phyloP scores from a whole-genome alignment of 2,797 vertebrate genomes.

The Notoglanidium macrostoma region DNA sequence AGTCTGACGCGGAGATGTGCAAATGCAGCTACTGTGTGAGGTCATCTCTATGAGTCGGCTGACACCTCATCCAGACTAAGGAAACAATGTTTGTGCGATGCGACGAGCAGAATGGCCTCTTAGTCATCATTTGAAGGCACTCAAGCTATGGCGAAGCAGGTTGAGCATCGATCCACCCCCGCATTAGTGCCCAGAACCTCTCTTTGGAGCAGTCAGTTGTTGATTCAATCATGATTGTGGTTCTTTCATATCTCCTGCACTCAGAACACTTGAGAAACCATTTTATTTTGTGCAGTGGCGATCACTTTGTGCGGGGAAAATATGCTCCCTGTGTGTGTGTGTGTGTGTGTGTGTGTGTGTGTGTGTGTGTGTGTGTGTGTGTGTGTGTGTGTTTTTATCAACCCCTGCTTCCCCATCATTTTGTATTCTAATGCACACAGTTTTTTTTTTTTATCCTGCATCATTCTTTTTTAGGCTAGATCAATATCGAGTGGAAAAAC shows the following conservation, averaged over 20 bases:
- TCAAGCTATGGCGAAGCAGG: constrained; percentile 51
- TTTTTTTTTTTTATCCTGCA: constrained; percentile 31
- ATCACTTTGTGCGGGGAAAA: constrained; percentile 17
- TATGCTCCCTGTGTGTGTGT: not conserved
- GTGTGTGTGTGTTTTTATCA: not conserved
- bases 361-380: no score
- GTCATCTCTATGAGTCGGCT: constrained; percentile 43
- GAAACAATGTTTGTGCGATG: constrained; percentile 51
- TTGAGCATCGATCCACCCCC: constrained; percentile 49
- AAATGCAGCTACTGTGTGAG: constrained; percentile 28
- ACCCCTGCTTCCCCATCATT: constrained; percentile 1
- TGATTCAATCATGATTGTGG: constrained; percentile 48
- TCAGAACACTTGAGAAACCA: constrained; percentile 42
- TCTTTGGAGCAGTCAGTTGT: constrained; percentile 45
- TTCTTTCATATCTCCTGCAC: constrained; percentile 29
- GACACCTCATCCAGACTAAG: constrained; percentile 30
- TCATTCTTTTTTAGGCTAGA: constrained; percentile 53
- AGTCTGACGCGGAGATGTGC: not conserved
- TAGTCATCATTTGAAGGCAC: constrained; percentile 54
- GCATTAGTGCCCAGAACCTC: constrained; percentile 41
- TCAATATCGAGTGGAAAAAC: constrained; percentile 63
- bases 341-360: not conserved
- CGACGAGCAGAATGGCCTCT: constrained; percentile 40
- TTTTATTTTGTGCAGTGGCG: constrained; percentile 36
- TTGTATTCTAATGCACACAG: constrained; percentile 39